phyloP scores from a whole-genome alignment of 1,140 invertebrate species.

The Eumaeus atala region DNA sequence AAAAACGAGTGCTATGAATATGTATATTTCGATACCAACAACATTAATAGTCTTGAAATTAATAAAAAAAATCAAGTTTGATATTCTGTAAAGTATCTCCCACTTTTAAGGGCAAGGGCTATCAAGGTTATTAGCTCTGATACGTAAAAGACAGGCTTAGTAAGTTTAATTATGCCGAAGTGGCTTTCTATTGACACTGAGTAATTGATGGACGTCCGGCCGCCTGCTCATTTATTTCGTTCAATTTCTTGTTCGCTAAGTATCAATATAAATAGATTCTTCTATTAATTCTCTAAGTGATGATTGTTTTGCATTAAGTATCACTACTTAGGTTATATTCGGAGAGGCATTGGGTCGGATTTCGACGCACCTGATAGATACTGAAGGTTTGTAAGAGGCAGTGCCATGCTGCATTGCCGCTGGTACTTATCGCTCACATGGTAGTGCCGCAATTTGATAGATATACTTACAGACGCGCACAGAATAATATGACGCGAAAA shows the following conservation, averaged over 20 bases:
- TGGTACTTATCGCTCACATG: no score
- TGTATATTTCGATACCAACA: background rate
- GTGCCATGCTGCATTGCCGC: no score
- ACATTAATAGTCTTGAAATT: no score
- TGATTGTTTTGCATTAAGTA: background rate
- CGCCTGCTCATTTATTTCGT: background rate
- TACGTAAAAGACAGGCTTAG: background rate
- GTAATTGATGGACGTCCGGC: constrained; percentile 3
- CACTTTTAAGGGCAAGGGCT: background rate
- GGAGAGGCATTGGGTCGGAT: no score
- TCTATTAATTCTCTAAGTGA: background rate
- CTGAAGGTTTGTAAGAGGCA: no score
- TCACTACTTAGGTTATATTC: no score
- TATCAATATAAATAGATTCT: background rate
- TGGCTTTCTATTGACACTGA: background rate
- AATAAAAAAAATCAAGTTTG: background rate
- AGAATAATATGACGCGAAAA: no score
- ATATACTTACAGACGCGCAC: no score
- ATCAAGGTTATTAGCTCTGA: background rate
- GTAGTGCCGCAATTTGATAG: no score
- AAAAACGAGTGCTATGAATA: background rate
- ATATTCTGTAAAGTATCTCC: no score
- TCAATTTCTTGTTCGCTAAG: background rate
- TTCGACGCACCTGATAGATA: no score
- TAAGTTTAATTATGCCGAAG: constrained; percentile 7